These are phyloP conservation scores for Achatina immaculata DNA, from an alignment of 1,140 invertebrate species.

Conservation along the genomic window DNA sequence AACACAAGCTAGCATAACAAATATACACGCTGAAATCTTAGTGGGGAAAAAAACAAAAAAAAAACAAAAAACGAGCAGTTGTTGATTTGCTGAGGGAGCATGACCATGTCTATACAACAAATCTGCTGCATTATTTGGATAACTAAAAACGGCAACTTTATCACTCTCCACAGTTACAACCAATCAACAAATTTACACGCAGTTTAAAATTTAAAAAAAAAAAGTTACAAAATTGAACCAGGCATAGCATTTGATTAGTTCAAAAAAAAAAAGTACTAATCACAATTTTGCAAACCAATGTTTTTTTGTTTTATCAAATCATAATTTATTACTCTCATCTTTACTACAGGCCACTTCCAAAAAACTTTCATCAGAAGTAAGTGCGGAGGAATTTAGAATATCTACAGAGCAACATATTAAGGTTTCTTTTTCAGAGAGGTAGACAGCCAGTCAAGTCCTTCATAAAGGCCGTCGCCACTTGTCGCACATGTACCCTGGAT, in stretches of 20 bases:
- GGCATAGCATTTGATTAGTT: too few species aligned
- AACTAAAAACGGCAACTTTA: background rate
- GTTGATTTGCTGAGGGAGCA: background rate
- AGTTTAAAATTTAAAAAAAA: too few species aligned
- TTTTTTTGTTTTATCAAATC: too few species aligned
- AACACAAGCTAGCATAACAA: slow-evolving; percentile 5
- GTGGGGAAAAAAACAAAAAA: background rate
- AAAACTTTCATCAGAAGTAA: too few species aligned
- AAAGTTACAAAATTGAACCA: too few species aligned
- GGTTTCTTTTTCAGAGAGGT: slow-evolving; percentile 74
- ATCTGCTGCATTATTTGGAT: background rate
- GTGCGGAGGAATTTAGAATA: background rate
- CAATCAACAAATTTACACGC: background rate
- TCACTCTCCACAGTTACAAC: background rate
- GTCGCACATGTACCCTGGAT: slow-evolving; percentile 98
- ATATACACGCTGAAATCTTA: background rate
- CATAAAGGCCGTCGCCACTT: slow-evolving; percentile 96
- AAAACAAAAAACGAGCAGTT: background rate
- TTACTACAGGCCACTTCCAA: too few species aligned
- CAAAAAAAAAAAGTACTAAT: too few species aligned
- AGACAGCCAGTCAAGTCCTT: slow-evolving; percentile 98
- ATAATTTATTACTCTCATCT: too few species aligned
- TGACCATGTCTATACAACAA: background rate
- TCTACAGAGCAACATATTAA: slow-evolving; percentile 18
- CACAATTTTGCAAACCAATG: too few species aligned